Evolutionary conservation across 2,113 vertebrate species (phyloP), one percentile per base, ranked within the genome.

Genomic region (Chionodraco myersi): DNA sequence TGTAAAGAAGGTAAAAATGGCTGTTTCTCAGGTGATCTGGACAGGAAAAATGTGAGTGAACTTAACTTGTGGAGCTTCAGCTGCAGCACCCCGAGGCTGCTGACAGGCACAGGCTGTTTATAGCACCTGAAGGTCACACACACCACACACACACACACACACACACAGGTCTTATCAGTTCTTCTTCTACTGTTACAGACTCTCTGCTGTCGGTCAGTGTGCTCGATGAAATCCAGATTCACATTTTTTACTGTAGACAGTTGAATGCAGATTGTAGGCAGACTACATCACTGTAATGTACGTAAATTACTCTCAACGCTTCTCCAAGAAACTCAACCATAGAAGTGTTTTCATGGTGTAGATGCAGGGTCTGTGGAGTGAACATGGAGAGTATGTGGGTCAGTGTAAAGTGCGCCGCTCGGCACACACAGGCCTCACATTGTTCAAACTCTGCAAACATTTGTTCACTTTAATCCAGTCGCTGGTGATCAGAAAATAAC

Each of bases 31-130:
- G n/a, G 12, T 15, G 44, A 26, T 26, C 62, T 64, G 64, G 34
- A 14, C 48, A 12, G 64, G 6, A 51, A 1, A 52, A 26, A 30
- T 49, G 41, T 23, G 44, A 8, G n/a, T 7, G 12, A 64, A 15
- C 45, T 26, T 63, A 2, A 23, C 23, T 5, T 8, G 16, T 63
- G 13, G 12, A 23, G 45, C 44, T n/a, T 44, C 15, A 18, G 6
- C 67, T 23, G 67, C 68, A 44, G 54, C 65, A 11, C 36, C 14
- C 48, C 6, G 41, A 56, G 58, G 51, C 81, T 90, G 89, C 80
- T 86, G 90, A 88, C 86, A 88, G 79, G 53, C 64, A 10, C 0
- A 15, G 48, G 75, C 86, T 85, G 80, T 85, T 91, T 89, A 83
- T 91, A 91, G 88, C 82, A 23, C 56, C 52, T 63, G 81, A 83